These are phyloP conservation scores for Eristalis tenax DNA, from an alignment of 2,888 invertebrate genomes.

Conservation along the genomic window DNA sequence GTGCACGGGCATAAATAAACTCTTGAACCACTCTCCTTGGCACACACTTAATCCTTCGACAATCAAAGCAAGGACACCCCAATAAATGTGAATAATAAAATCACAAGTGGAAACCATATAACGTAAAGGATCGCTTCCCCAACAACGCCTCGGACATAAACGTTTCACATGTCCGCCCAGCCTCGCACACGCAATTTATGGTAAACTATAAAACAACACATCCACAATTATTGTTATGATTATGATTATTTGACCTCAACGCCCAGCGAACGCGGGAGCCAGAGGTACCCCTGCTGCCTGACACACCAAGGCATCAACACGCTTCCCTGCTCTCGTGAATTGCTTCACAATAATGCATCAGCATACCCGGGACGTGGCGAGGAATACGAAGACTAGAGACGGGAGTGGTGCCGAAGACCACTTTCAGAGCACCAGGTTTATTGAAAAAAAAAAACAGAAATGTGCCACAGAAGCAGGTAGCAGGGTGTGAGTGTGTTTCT, in stretches of 20 bases:
- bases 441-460: too few relatives aligned
- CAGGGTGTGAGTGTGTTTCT: too few relatives aligned
- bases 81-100: constrained; percentile 38
- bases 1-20: not conserved
- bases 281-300: not conserved
- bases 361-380: not conserved
- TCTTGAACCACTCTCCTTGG: constrained; percentile 14
- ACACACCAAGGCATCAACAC: constrained; percentile 7
- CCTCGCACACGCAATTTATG: constrained; percentile 18
- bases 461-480: too few relatives aligned
- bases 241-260: constrained; percentile 47
- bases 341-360: constrained; percentile 16
- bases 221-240: constrained; percentile 46
- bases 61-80: constrained; percentile 39
- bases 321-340: not conserved
- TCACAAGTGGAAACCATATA: constrained; percentile 17
- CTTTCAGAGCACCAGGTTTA: not conserved
- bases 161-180: not conserved
- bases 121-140: constrained; percentile 1
- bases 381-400: not conserved
- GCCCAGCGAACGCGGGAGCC: not conserved
- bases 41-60: constrained; percentile 17
- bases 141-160: constrained; percentile 14
- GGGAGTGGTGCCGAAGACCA: not conserved
- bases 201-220: constrained; percentile 39